Percentiles rank a stretch among this genome's conserved stretches.
Evolutionary conservation across 2,797 vertebrate genomes (phyloP).

Genomic region (Sebastes matsubarae): DNA sequence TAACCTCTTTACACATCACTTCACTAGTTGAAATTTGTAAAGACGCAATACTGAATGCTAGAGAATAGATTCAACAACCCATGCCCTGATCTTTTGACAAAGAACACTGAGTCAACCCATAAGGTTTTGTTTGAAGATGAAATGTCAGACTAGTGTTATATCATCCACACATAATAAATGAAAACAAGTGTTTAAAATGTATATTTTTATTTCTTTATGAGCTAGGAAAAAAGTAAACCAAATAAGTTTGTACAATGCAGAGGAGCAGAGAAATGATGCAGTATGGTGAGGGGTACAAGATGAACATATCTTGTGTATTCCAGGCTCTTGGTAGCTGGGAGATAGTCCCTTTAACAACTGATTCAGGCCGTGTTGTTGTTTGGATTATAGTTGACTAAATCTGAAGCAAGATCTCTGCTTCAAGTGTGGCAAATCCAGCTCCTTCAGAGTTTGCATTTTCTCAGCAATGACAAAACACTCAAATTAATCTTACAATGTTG

Average conservation of each 20-base stretch:
- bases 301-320: conserved; percentile 52
- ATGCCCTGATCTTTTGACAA: neutral
- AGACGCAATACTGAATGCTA: neutral
- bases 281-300: conserved; percentile 46
- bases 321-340: conserved; percentile 24
- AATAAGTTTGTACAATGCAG: conserved; percentile 75
- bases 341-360: conserved; percentile 14
- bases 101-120: neutral
- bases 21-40: neutral
- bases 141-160: neutral
- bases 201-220: conserved; percentile 79
- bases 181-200: conserved; percentile 77
- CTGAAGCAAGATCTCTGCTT: conserved; percentile 38
- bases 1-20: neutral
- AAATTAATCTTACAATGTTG: conserved; percentile 70
- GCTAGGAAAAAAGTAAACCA: conserved; percentile 81
- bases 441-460: conserved; percentile 57
- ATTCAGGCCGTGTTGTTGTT: conserved; percentile 7
- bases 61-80: neutral
- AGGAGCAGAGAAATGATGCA: conserved; percentile 57
- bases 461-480: conserved; percentile 56
- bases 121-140: neutral
- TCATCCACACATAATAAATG: conserved; percentile 2
- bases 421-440: conserved; percentile 52
- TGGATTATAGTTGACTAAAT: conserved; percentile 34